Evolutionary conservation across 2,113 vertebrate species (phyloP).

Genomic region (Cryptotis parvus): DNA sequence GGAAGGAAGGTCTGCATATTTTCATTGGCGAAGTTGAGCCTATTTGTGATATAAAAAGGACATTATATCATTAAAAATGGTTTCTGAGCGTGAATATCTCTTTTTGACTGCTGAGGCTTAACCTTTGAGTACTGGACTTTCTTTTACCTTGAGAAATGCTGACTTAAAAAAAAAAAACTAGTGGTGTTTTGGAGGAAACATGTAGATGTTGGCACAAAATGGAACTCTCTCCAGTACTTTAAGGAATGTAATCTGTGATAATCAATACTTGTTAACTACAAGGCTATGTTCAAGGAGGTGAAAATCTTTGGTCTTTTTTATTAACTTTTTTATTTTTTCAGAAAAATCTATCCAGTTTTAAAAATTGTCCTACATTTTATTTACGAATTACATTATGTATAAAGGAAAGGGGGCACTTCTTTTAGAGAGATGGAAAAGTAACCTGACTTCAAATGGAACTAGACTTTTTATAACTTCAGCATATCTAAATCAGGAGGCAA

Average conservation of each 20-base stretch:
- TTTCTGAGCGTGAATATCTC: constrained; percentile 37
- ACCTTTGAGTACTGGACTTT: constrained; percentile 27
- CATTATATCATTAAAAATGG: neutral
- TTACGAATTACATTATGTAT: constrained; percentile 18
- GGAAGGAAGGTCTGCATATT: neutral
- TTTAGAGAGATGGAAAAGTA: neutral
- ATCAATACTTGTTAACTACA: constrained; percentile 1
- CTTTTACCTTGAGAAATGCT: neutral
- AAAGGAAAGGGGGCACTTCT: neutral
- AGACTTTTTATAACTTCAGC: neutral
- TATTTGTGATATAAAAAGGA: constrained; percentile 39
- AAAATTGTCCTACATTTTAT: neutral
- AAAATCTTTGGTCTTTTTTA: neutral
- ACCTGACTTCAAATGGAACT: neutral
- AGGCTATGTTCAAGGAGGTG: neutral
- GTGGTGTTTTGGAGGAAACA: neutral
- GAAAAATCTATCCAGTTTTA: neutral
- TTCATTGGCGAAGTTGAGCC: neutral
- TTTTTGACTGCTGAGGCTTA: constrained; percentile 28
- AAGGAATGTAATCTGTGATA: constrained; percentile 11
- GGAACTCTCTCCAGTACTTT: neutral
- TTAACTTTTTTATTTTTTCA: neutral
- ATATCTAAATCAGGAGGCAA: constrained; percentile 1
- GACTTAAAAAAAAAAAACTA: neutral
- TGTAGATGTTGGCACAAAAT: constrained; percentile 5